A percentile compares a stretch with the other conserved stretches of the same genome.
Conservation (phyloP, 2,888 invertebrate species). For the Ceraclea dissimilis region DNA sequence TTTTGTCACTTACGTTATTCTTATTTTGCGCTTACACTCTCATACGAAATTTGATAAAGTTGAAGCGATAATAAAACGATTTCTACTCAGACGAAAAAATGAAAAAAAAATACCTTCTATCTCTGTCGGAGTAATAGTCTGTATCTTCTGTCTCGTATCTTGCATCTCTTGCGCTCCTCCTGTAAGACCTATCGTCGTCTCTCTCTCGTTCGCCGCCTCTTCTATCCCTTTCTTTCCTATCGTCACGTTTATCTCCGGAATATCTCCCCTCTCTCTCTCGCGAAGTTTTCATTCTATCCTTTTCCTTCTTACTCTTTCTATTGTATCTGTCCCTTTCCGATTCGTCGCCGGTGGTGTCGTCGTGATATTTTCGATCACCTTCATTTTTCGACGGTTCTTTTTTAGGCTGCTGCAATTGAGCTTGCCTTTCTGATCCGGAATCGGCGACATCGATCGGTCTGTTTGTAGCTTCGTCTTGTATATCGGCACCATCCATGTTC, state of each 20-base stretch:
- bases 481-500: constrained; percentile 44
- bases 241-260: constrained; percentile 36
- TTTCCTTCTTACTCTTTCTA: constrained; percentile 28
- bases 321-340: constrained; percentile 40
- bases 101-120: constrained; percentile 38
- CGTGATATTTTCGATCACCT: constrained; percentile 29
- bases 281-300: constrained; percentile 21
- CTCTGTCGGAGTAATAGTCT: constrained; percentile 56
- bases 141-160: constrained; percentile 60
- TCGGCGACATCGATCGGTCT: constrained; percentile 36
- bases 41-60: too few species aligned
- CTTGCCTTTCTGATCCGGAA: constrained; percentile 33
- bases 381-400: constrained; percentile 11
- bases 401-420: constrained; percentile 29
- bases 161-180: constrained; percentile 41
- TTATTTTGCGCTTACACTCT: too few species aligned
- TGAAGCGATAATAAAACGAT: too few species aligned
- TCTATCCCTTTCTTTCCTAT: constrained; percentile 33
- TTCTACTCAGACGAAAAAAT: too few species aligned
- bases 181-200: constrained; percentile 34
- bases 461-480: constrained; percentile 31
- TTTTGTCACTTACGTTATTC: too few species aligned
- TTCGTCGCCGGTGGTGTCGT: constrained; percentile 41
- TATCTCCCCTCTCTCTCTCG: constrained; percentile 24
- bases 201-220: constrained; percentile 30